phyloP scores from a whole-genome alignment of 2,797 vertebrate genomes.

The Prunella strophiata region DNA sequence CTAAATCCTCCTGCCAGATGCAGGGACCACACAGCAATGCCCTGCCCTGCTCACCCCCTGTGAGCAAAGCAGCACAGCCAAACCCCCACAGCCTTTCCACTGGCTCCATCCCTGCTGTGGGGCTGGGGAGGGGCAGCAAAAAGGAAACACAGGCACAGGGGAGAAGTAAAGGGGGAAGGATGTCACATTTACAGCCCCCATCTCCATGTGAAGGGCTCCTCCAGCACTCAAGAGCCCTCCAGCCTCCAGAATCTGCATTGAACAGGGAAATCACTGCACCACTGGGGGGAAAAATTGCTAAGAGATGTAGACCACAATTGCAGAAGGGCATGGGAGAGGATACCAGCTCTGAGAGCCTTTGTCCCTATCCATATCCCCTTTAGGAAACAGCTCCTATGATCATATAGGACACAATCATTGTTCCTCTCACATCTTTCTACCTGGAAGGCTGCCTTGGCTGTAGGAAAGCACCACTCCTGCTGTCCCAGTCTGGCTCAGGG shows the following conservation, averaged over 20 bases:
- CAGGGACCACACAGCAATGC: neutral
- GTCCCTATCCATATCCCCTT: too few relatives aligned
- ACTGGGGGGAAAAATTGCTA: neutral
- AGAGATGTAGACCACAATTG: neutral
- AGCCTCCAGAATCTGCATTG: neutral
- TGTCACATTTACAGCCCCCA: neutral
- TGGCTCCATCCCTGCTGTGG: neutral
- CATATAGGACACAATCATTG: rapidly evolving
- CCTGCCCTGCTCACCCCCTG: neutral
- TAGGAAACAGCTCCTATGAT: neutral
- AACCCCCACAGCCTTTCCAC: neutral
- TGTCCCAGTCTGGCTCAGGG: neutral
- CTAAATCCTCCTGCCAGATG: neutral
- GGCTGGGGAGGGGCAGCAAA: neutral
- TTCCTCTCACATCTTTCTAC: neutral
- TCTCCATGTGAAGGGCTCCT: neutral
- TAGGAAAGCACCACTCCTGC: neutral
- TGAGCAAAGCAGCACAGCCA: neutral
- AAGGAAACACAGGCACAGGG: neutral
- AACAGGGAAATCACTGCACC: neutral
- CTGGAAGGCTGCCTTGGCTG: neutral
- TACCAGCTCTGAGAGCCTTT: neutral
- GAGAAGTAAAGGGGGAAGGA: neutral
- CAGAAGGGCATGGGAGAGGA: neutral
- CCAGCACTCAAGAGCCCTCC: neutral